Evolutionary conservation across 2,888 invertebrate genomes (phyloP).

Genomic region (Odontocerum albicorne): DNA sequence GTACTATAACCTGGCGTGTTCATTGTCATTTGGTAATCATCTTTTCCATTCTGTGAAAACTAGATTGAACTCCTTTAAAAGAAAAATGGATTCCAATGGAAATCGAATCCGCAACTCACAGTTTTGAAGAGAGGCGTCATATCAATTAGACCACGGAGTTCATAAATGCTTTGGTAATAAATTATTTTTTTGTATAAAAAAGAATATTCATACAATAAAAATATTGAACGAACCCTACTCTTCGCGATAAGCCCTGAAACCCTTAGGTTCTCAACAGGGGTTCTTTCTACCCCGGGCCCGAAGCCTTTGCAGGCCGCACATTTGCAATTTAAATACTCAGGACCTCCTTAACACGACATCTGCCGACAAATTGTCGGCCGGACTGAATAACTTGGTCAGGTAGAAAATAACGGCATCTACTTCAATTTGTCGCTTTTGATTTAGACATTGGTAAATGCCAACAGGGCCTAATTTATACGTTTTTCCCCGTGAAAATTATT

Average conservation of each 20-base stretch:
- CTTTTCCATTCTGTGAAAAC: too few relatives aligned
- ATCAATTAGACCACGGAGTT: too few relatives aligned
- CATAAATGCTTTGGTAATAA: too few relatives aligned
- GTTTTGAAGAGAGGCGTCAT: too few relatives aligned
- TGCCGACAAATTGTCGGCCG: conserved; percentile 56
- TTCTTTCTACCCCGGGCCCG: neutral
- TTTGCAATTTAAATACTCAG: conserved; percentile 61
- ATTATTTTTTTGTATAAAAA: too few relatives aligned
- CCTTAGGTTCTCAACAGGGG: conserved; percentile 3
- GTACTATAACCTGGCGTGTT: too few relatives aligned
- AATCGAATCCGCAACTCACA: too few relatives aligned
- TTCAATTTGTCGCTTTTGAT: conserved; percentile 31
- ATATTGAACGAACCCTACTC: conserved; percentile 49
- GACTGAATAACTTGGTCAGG: conserved; percentile 32
- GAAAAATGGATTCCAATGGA: too few relatives aligned
- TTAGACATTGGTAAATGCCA: conserved; percentile 19
- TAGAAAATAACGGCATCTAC: conserved; percentile 29
- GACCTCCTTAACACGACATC: conserved; percentile 62
- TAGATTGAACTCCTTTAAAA: too few relatives aligned
- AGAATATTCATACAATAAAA: too few relatives aligned
- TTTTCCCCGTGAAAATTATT: conserved; percentile 12
- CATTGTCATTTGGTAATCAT: too few relatives aligned
- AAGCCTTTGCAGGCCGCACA: conserved; percentile 39
- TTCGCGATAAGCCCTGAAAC: conserved; percentile 45
- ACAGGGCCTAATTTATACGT: conserved; percentile 11